These are phyloP conservation scores for Harlomillsia oculata DNA, from an alignment of 1,140 invertebrate genomes.

Conservation along the genomic window DNA sequence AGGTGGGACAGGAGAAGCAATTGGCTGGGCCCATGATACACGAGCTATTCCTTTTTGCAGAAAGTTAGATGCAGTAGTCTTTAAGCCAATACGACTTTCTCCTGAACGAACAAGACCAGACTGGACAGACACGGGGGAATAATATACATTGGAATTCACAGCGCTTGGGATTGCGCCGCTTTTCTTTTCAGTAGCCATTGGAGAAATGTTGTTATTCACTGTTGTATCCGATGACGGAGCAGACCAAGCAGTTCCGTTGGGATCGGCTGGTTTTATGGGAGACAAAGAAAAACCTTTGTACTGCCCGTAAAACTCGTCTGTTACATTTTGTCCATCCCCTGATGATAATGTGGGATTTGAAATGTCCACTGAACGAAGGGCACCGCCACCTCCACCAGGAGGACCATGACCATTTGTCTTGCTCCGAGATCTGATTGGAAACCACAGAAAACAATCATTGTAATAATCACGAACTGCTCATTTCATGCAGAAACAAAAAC, in stretches of 20 bases:
- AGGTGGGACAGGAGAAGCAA: slow-evolving; percentile 21
- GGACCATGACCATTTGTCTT: slow-evolving; percentile 21
- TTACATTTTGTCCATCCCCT: slow-evolving; percentile 37
- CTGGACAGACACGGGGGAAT: slow-evolving; percentile 20
- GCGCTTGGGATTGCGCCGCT: slow-evolving; percentile 39
- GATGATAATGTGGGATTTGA: slow-evolving; percentile 40
- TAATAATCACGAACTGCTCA: slow-evolving; percentile 2
- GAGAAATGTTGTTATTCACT: not conserved
- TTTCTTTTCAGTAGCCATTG: not conserved
- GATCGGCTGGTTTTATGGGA: slow-evolving; percentile 38
- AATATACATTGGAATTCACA: slow-evolving; percentile 25
- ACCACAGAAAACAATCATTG: not conserved
- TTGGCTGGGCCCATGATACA: slow-evolving; percentile 34
- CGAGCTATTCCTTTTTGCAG: slow-evolving; percentile 25
- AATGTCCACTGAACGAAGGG: slow-evolving; percentile 9
- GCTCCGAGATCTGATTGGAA: slow-evolving; percentile 1
- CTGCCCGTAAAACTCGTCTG: slow-evolving; percentile 63
- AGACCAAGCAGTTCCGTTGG: not conserved
- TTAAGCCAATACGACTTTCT: slow-evolving; percentile 12
- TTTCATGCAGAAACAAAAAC: not conserved
- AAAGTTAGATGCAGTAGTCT: slow-evolving; percentile 8
- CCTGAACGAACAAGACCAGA: slow-evolving; percentile 12
- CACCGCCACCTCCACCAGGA: slow-evolving; percentile 6
- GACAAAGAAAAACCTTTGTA: slow-evolving; percentile 68
- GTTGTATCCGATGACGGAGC: not conserved